Evolutionary conservation across 2,888 invertebrate species (phyloP).

Genomic region (Acronicta leporina): DNA sequence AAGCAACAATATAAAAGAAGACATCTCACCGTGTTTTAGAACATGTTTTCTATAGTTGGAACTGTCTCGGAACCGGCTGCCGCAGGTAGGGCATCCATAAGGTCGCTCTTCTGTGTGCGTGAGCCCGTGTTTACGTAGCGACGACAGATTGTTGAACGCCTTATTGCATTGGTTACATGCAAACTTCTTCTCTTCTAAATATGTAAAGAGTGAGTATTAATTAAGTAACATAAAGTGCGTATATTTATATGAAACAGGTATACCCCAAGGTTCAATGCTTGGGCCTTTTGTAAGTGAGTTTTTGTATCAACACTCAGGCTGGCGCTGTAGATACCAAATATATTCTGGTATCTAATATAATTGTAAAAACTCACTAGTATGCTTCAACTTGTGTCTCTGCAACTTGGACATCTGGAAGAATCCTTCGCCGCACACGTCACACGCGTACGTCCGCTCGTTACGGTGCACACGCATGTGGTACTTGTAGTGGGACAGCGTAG

Average conservation of each 20-base stretch:
- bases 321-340: too few species aligned
- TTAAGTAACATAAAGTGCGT: too few species aligned
- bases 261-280: slow-evolving; percentile 3
- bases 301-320: too few species aligned
- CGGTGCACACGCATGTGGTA: slow-evolving; percentile 92
- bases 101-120: slow-evolving; percentile 91
- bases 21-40: slow-evolving; percentile 72
- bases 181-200: slow-evolving; percentile 85
- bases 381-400: slow-evolving; percentile 91
- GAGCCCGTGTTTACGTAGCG: slow-evolving; percentile 89
- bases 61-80: slow-evolving; percentile 88
- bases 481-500: slow-evolving; percentile 92
- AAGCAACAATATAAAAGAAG: neutral
- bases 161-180: slow-evolving; percentile 90
- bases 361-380: slow-evolving; percentile 78
- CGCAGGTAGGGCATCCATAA: slow-evolving; percentile 89
- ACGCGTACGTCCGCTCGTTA: slow-evolving; percentile 89
- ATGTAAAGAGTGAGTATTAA: neutral
- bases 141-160: slow-evolving; percentile 88
- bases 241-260: neutral
- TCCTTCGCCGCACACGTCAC: slow-evolving; percentile 90
- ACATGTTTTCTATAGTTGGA: slow-evolving; percentile 92
- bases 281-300: too few species aligned
- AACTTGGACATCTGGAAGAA: slow-evolving; percentile 92
- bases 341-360: too few species aligned